Percentiles rank a stretch among this genome's conserved stretches.
These are phyloP conservation scores for Oostethus manadensis DNA, from an alignment of 2,113 vertebrate species.

Conservation along the genomic window DNA sequence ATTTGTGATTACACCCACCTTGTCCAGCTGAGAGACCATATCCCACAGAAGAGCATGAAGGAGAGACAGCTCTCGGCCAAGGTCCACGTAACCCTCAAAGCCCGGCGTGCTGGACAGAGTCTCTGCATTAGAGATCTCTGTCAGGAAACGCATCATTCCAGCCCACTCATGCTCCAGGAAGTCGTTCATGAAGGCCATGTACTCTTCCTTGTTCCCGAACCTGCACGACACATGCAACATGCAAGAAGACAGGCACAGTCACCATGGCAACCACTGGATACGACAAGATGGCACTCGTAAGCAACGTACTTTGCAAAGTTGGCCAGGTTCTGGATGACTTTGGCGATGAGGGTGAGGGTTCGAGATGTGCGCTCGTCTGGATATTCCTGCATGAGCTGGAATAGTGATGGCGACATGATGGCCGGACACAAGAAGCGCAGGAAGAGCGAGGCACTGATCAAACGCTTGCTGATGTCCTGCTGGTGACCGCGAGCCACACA, in stretches of 20 bases:
- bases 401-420: conserved; percentile 97
- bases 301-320: conserved; percentile 89
- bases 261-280: neutral
- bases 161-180: conserved; percentile 96
- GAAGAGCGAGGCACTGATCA: conserved; percentile 94
- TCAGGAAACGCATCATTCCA: conserved; percentile 92
- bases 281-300: neutral
- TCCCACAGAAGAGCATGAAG: conserved; percentile 93
- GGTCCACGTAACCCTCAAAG: conserved; percentile 92
- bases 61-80: conserved; percentile 89
- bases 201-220: conserved; percentile 97
- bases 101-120: conserved; percentile 87
- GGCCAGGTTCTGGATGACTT: conserved; percentile 98
- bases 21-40: conserved; percentile 91
- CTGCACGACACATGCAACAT: conserved; percentile 57
- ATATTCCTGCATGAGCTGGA: conserved; percentile 92
- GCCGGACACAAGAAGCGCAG: conserved; percentile 94
- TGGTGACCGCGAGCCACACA: conserved; percentile 80
- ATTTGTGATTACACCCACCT: conserved; percentile 66
- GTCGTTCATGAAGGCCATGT: conserved; percentile 98
- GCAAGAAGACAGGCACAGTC: too few relatives aligned
- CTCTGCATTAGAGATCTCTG: conserved; percentile 90
- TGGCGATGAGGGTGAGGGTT: conserved; percentile 92
- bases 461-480: conserved; percentile 87
- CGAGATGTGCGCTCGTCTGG: conserved; percentile 89